Evolutionary conservation across 2,888 invertebrate species (phyloP).

Genomic region (Lepidocyrtinus sp.): DNA sequence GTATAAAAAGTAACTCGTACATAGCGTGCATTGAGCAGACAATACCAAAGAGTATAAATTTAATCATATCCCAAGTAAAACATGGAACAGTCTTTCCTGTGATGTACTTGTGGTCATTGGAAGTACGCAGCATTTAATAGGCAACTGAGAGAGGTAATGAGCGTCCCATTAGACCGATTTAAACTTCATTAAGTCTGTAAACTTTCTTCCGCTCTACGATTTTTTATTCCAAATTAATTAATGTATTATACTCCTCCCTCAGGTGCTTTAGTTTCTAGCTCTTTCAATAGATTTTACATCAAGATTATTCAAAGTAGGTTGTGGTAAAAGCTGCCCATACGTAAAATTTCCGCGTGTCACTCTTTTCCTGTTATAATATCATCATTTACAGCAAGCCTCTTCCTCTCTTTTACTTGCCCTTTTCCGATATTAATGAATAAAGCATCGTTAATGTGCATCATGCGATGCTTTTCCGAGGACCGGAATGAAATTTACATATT

Average conservation of each 20-base stretch:
- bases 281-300: too few species aligned
- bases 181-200: not conserved
- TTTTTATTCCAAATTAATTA: conserved; percentile 9
- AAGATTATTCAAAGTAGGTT: not conserved
- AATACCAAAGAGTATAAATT: too few species aligned
- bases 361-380: conserved; percentile 30
- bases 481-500: not conserved
- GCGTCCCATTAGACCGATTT: not conserved
- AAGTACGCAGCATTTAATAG: too few species aligned
- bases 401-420: not conserved
- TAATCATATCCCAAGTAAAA: too few species aligned
- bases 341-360: conserved; percentile 47
- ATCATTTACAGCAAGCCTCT: not conserved
- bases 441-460: not conserved
- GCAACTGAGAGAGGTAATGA: conserved; percentile 5
- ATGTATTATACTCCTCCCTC: not conserved
- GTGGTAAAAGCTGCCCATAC: conserved; percentile 31
- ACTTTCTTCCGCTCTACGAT: not conserved
- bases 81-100: too few species aligned
- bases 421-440: not conserved
- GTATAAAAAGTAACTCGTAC: too few species aligned
- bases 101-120: too few species aligned
- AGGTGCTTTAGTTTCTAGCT: not conserved
- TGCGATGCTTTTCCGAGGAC: not conserved
- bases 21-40: too few species aligned